Evolutionary conservation across 2,888 invertebrate species (phyloP).

Genomic region (Lathronympha strigana): DNA sequence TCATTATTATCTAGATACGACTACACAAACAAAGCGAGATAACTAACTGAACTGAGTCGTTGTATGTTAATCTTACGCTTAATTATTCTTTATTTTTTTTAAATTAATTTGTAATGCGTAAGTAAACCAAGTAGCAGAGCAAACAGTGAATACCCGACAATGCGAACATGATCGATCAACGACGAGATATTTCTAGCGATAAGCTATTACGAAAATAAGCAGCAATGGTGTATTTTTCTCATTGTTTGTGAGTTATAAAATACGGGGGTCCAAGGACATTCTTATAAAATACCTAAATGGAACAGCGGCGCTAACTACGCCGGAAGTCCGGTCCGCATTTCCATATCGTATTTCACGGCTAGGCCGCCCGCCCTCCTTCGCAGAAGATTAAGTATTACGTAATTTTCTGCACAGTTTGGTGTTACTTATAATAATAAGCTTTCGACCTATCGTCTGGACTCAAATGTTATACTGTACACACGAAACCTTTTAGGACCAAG

Average conservation of each 20-base stretch:
- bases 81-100: background rate
- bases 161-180: constrained; percentile 24
- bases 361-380: constrained; percentile 45
- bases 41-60: constrained; percentile 6
- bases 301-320: constrained; percentile 56
- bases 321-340: constrained; percentile 73
- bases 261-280: constrained; percentile 60
- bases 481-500: background rate
- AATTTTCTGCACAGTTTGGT: constrained; percentile 13
- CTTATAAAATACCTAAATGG: constrained; percentile 51
- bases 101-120: background rate
- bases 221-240: constrained; percentile 42
- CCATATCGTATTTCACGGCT: constrained; percentile 58
- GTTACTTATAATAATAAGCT: constrained; percentile 23
- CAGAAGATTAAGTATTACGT: constrained; percentile 21
- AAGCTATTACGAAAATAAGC: constrained; percentile 37
- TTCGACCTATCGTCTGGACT: background rate
- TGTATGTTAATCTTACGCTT: background rate
- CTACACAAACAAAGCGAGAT: constrained; percentile 7
- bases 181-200: constrained; percentile 26
- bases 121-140: background rate
- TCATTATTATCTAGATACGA: constrained; percentile 9
- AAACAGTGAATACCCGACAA: constrained; percentile 9
- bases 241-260: constrained; percentile 46
- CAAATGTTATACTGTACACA: background rate